phyloP scores from a whole-genome alignment of 2,888 invertebrate genomes.

The Apomyelois bistriatella region DNA sequence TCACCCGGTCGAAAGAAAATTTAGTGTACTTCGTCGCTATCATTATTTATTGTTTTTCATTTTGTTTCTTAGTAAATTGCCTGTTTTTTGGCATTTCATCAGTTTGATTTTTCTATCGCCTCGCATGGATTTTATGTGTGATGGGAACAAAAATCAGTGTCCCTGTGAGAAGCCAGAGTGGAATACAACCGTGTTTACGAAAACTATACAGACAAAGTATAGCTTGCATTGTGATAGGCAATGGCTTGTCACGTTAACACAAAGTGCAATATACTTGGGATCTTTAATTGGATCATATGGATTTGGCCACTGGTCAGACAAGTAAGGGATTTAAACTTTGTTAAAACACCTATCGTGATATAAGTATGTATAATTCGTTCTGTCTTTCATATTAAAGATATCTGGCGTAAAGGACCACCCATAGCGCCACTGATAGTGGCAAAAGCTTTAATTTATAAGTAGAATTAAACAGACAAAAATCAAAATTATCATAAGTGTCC shows the following conservation, averaged over 20 bases:
- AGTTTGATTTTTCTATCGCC: conserved; percentile 56
- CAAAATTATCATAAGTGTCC: too few species aligned
- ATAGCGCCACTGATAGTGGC: too few species aligned
- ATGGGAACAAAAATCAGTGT: conserved; percentile 32
- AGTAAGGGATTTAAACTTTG: conserved; percentile 30
- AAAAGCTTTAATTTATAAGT: too few species aligned
- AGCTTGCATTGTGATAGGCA: conserved; percentile 39
- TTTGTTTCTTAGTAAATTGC: conserved; percentile 47
- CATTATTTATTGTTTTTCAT: conserved; percentile 49
- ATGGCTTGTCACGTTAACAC: conserved; percentile 54
- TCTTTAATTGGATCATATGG: conserved; percentile 47
- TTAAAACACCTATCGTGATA: too few species aligned
- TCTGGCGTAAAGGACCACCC: too few species aligned
- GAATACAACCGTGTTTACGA: conserved; percentile 47
- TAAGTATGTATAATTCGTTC: too few species aligned
- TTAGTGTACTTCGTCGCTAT: conserved; percentile 40
- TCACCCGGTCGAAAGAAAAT: conserved; percentile 55
- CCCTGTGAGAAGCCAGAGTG: conserved; percentile 50
- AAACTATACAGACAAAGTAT: conserved; percentile 57
- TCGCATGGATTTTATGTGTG: conserved; percentile 48
- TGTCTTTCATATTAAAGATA: too few species aligned
- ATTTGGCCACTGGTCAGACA: conserved; percentile 58
- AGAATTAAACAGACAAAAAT: too few species aligned
- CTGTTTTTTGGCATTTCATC: conserved; percentile 56
- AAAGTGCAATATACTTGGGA: conserved; percentile 51